These are phyloP conservation scores for Xenopus tropicalis DNA, from an alignment of 2,113 vertebrate species.

Conservation along the genomic window UCB_Xtro_10.0 CM004445.2:114102001-114102500, in stretches of 20 bases:
- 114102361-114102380: slow-evolving; percentile 58
- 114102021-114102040: too few relatives aligned
- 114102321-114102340: slow-evolving; percentile 64
- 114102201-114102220: too few relatives aligned
- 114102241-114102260: slow-evolving; percentile 7
- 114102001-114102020: too few relatives aligned
- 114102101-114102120: too few relatives aligned
- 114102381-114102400: slow-evolving; percentile 54
- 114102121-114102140: too few relatives aligned
- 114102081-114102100: too few relatives aligned
- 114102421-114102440: slow-evolving; percentile 44
- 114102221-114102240: background rate
- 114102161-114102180: too few relatives aligned
- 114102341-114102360: slow-evolving; percentile 60
- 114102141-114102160: too few relatives aligned
- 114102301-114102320: slow-evolving; percentile 55
- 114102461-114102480: background rate
- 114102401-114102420: slow-evolving; percentile 8
- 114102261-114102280: slow-evolving; percentile 34
- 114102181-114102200: too few relatives aligned
- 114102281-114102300: slow-evolving; percentile 48
- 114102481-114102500: background rate
- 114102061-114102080: too few relatives aligned
- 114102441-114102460: slow-evolving; percentile 20
- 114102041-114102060: too few relatives aligned